Evolutionary conservation across 2,113 vertebrate species (phyloP).

Genomic region (Natator depressus): DNA sequence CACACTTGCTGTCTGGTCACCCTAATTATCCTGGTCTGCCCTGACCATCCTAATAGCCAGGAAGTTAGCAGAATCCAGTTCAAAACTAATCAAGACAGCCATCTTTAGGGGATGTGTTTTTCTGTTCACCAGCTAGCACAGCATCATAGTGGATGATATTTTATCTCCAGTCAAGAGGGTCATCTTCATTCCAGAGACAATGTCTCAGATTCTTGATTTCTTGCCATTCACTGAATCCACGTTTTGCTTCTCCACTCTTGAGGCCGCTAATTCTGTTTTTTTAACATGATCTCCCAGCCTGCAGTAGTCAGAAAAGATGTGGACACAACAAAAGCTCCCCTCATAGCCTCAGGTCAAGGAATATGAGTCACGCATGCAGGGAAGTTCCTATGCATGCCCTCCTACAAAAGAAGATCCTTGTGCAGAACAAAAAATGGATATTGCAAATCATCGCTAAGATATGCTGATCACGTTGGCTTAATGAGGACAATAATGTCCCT

Average conservation of each 20-base stretch:
- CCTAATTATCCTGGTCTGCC: neutral
- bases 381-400: slow-evolving; percentile 27
- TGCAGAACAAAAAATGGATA: slow-evolving; percentile 47
- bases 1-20: too few relatives aligned
- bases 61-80: slow-evolving; percentile 8
- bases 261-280: slow-evolving; percentile 70
- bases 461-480: slow-evolving; percentile 33
- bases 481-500: slow-evolving; percentile 49
- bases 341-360: slow-evolving; percentile 52
- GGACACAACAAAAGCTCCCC: slow-evolving; percentile 48
- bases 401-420: slow-evolving; percentile 50
- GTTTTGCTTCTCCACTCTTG: slow-evolving; percentile 55
- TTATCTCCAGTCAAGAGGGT: slow-evolving; percentile 25
- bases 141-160: slow-evolving; percentile 25
- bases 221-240: slow-evolving; percentile 36
- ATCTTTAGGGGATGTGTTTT: neutral
- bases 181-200: slow-evolving; percentile 60
- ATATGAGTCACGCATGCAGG: slow-evolving; percentile 18
- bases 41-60: slow-evolving; percentile 18
- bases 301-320: slow-evolving; percentile 51
- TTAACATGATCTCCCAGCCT: slow-evolving; percentile 62
- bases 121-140: slow-evolving; percentile 14
- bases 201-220: slow-evolving; percentile 70
- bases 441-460: slow-evolving; percentile 50
- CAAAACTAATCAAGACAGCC: neutral